Percentiles rank a stretch among this genome's conserved stretches.
These are phyloP conservation scores for Stratiomys singularior DNA, from an alignment of 2,888 invertebrate species.

Conservation along the genomic window DNA sequence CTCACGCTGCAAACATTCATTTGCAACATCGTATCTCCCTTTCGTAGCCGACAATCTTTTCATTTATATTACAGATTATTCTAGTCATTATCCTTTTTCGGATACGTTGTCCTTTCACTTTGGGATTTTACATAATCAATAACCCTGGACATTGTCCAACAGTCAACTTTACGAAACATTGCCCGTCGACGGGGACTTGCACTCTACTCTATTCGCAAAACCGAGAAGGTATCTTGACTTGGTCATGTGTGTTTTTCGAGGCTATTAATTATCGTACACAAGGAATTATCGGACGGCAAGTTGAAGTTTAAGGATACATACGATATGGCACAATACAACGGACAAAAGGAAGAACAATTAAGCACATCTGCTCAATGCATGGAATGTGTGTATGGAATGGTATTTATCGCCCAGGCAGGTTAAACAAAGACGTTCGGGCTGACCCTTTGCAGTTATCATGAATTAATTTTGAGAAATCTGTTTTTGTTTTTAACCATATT, in stretches of 20 bases:
- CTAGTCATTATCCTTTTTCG: conserved; percentile 43
- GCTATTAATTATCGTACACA: conserved; percentile 39
- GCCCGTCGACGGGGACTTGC: neutral
- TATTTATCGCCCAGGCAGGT: conserved; percentile 27
- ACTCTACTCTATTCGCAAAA: neutral
- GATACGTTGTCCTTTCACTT: conserved; percentile 43
- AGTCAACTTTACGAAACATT: conserved; percentile 52
- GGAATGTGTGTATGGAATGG: neutral
- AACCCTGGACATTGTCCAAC: conserved; percentile 61
- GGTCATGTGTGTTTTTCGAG: conserved; percentile 9
- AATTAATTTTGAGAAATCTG: conserved; percentile 37
- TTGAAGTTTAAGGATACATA: conserved; percentile 39
- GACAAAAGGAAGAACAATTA: conserved; percentile 38
- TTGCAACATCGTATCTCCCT: conserved; percentile 17
- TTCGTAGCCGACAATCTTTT: conserved; percentile 7
- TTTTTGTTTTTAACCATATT: conserved; percentile 33
- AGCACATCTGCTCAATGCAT: conserved; percentile 36
- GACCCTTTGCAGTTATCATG: conserved; percentile 40
- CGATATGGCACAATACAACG: conserved; percentile 18
- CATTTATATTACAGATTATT: conserved; percentile 36
- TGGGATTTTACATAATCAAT: conserved; percentile 63
- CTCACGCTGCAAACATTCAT: conserved; percentile 41
- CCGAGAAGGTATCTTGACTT: neutral
- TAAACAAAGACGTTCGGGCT: conserved; percentile 14
- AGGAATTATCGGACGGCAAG: conserved; percentile 34